Base-by-base conservation (phyloP, 2,797 vertebrate genomes). In the Xenentodon cancila region DNA sequence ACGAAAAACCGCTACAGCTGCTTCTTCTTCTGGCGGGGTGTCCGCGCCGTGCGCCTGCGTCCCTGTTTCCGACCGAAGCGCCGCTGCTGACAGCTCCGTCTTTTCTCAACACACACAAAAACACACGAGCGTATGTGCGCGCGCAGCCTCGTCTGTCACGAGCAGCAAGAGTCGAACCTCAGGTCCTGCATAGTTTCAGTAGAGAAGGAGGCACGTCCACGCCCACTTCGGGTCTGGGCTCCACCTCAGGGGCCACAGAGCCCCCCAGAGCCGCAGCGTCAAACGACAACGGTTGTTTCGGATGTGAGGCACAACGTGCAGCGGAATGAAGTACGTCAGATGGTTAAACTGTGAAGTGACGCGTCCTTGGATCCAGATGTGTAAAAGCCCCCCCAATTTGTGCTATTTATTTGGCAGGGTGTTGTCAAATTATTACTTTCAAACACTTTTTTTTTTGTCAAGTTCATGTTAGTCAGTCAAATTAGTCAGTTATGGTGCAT, bases 21-120 rank as follows among this genome's bases (percentile, higher is more conserved):
- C 71, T 68, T 79, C 81, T 86, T 64, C 84, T 86, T 86, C 86
- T 84, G 86, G 86, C 75, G n/a, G 73, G 72, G 80, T 82, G 75
- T 77, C 66, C 70, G 73, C 56, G 73, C 79, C 73, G 77, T 68
- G 77, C 76, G 84, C 63, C 72, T 64, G 81, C 77, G 85, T 86
- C 87, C 84, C 82, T 70, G 43, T 68, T 85, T 72, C 60, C 73
- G 59, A 30, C 56, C 63, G 37, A 56, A 71, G 77, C 75, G 73
- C 71, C 59, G 64, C 52, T 62, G 66, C 61, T 66, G 50, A 45
- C 75, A 64, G 46, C 48, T 42, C 53, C 21, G 50, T 8, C 53
- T 19, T 67, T 25, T 53, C 21, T 63, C 34, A 20, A 40, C 21
- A 51, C 40, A 22, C 49, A n/a, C 59, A 34, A 15, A 40, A 3